These are phyloP conservation scores for mouse (Mus musculus) DNA, from an alignment of 2,113 vertebrate genomes.

Conservation along the genomic window GRCm39 chr8:5091501-5092000, in stretches of 20 bases:
- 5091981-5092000: not conserved
- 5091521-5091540: not conserved
- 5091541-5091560: not conserved
- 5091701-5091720: not conserved
- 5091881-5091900: not conserved
- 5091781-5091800: not conserved
- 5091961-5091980: too few species aligned
- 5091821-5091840: not conserved
- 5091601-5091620: not conserved
- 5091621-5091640: not conserved
- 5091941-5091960: not conserved
- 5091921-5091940: not conserved
- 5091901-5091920: not conserved
- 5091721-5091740: not conserved
- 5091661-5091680: not conserved
- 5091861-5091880: not conserved
- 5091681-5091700: not conserved
- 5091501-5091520: not conserved
- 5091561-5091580: not conserved
- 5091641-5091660: not conserved
- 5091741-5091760: not conserved
- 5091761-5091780: not conserved
- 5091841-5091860: not conserved
- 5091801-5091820: not conserved
- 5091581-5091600: not conserved